Percentiles rank a stretch among this genome's conserved stretches.
Conservation (phyloP, 2,113 vertebrate species). For the Heliornis fulica region DNA sequence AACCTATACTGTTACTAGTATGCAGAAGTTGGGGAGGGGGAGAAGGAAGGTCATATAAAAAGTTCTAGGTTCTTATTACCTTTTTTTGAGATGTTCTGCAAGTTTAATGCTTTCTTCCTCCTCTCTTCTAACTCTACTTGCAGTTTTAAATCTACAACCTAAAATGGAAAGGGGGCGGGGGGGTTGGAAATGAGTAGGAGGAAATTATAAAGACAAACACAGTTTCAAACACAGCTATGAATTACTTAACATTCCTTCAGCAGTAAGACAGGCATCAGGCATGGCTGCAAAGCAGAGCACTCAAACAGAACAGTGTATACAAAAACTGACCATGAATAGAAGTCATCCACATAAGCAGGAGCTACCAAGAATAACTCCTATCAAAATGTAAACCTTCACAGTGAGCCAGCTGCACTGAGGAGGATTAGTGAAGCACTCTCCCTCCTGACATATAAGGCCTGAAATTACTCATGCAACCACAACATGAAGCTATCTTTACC, state of each 20-base stretch:
- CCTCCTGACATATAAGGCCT: not conserved
- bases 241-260: not conserved
- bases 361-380: not conserved
- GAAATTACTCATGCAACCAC: not conserved
- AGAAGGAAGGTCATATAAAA: not conserved
- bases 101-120: slow-evolving; percentile 75
- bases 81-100: slow-evolving; percentile 73
- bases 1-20: not conserved
- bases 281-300: not conserved
- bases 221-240: not conserved
- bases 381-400: not conserved
- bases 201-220: not conserved
- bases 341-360: not conserved
- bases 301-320: fast-evolving
- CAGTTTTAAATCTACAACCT: slow-evolving; percentile 89
- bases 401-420: not conserved
- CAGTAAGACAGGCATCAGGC: not conserved
- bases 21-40: fast-evolving
- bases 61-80: slow-evolving; percentile 54
- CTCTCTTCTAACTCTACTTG: slow-evolving; percentile 85
- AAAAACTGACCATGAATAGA: not conserved
- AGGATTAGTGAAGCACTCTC: not conserved
- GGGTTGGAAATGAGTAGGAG: not conserved
- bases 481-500: not conserved
- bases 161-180: not conserved